Conservation (phyloP, 2,113 vertebrate genomes). For the Anhinga rufa region DNA sequence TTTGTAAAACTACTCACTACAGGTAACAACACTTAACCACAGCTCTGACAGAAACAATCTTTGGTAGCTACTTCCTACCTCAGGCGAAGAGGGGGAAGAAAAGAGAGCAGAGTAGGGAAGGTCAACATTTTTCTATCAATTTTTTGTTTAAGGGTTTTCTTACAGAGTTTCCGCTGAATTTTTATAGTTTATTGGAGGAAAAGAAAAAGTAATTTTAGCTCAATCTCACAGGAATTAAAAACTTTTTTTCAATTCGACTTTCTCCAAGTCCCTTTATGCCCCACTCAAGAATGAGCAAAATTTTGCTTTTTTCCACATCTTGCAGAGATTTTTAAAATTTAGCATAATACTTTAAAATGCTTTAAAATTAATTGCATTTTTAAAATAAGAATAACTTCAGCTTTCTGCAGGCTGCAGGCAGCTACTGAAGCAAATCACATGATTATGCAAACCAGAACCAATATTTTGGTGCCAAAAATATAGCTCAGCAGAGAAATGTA, state of each 20-base stretch:
- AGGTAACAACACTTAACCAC: not conserved
- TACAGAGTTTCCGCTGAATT: not conserved
- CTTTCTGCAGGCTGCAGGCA: slow-evolving; percentile 7
- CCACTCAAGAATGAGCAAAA: not conserved
- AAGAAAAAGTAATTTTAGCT: not conserved
- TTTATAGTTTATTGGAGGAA: not conserved
- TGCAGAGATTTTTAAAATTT: not conserved
- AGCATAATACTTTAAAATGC: not conserved
- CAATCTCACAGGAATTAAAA: not conserved
- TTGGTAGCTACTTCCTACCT: not conserved
- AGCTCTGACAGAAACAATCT: not conserved
- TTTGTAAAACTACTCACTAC: not conserved
- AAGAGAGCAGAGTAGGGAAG: not conserved
- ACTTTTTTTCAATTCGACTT: not conserved
- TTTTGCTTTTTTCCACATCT: not conserved
- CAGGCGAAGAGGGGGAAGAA: not conserved
- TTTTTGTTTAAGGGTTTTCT: not conserved
- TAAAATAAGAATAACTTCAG: not conserved
- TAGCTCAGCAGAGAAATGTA: not conserved
- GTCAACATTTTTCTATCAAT: not conserved
- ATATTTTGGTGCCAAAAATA: slow-evolving; percentile 39
- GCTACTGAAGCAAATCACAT: not conserved
- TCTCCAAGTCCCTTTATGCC: not conserved
- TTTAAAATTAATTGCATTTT: slow-evolving; percentile 37
- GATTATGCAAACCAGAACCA: slow-evolving; percentile 23